Conservation (phyloP, 2,113 vertebrate genomes). For the Elephantulus edwardii region DNA sequence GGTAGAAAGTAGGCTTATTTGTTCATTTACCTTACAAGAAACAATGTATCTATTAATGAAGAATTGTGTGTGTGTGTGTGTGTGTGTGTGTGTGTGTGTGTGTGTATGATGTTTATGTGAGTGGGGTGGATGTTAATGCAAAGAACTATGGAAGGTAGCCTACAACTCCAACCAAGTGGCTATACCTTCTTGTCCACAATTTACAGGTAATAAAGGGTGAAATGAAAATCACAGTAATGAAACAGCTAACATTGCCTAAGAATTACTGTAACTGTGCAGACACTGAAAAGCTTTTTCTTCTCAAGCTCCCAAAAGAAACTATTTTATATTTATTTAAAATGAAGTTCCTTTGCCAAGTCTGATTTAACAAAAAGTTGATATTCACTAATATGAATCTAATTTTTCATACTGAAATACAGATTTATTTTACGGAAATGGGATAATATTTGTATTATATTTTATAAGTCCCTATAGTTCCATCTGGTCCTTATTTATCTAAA, state of each 20-base stretch:
- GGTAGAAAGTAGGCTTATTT: conserved; percentile 4
- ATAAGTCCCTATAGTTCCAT: conserved; percentile 83
- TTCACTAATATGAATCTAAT: conserved; percentile 82
- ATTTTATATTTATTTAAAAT: conserved; percentile 79
- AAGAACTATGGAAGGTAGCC: not conserved
- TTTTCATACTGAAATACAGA: conserved; percentile 84
- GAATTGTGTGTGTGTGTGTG: not conserved
- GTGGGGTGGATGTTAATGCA: conserved; percentile 30
- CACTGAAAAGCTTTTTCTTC: conserved; percentile 66
- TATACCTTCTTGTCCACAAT: conserved; percentile 52
- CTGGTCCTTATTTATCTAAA: conserved; percentile 85
- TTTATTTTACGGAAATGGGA: conserved; percentile 83
- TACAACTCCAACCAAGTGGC: conserved; percentile 1
- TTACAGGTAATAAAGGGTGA: conserved; percentile 69
- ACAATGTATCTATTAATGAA: not conserved
- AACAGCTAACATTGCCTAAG: conserved; percentile 64
- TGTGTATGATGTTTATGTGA: too few relatives aligned
- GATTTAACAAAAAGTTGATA: conserved; percentile 80
- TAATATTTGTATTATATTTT: conserved; percentile 84
- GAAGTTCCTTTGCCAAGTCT: conserved; percentile 72
- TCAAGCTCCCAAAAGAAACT: conserved; percentile 74
- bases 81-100: not conserved
- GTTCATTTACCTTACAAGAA: conserved; percentile 13
- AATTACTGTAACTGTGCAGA: conserved; percentile 48
- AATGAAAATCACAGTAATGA: conserved; percentile 77